A percentile compares a stretch with the other conserved stretches of the same genome.
Evolutionary conservation across 2,113 vertebrate species (phyloP).

Genomic region (Hypomesus transpacificus): DNA sequence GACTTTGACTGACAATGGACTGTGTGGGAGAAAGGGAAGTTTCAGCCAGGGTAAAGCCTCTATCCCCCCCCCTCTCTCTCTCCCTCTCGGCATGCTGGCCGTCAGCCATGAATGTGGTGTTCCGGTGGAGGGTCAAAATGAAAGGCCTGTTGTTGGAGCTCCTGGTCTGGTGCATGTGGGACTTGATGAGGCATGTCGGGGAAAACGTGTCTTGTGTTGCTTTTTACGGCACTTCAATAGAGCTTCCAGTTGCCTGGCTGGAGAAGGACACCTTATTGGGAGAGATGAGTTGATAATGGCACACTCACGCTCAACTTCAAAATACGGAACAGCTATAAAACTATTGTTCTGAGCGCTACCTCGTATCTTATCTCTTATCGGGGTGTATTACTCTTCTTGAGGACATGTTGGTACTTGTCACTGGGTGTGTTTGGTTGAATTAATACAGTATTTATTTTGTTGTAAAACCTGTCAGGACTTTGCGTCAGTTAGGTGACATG

Average conservation of each 20-base stretch:
- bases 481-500: background rate
- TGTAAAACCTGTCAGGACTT: background rate
- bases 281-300: too few species aligned
- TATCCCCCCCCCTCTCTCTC: background rate
- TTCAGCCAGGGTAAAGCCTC: background rate
- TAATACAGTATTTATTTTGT: background rate
- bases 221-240: background rate
- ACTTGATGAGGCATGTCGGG: constrained; percentile 10
- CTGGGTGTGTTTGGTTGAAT: background rate
- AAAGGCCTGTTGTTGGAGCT: constrained; percentile 10
- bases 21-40: background rate
- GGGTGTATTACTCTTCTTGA: background rate
- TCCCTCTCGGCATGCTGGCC: background rate
- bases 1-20: too few species aligned
- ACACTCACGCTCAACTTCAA: too few species aligned
- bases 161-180: background rate
- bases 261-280: background rate
- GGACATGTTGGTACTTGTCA: constrained; percentile 17
- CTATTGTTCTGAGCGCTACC: background rate
- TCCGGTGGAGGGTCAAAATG: background rate
- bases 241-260: background rate
- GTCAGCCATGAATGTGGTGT: background rate
- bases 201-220: constrained; percentile 13
- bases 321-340: too few species aligned
- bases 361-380: background rate